phyloP scores from a whole-genome alignment of 1,140 invertebrate genomes.

The Monomorium pharaonis region DNA sequence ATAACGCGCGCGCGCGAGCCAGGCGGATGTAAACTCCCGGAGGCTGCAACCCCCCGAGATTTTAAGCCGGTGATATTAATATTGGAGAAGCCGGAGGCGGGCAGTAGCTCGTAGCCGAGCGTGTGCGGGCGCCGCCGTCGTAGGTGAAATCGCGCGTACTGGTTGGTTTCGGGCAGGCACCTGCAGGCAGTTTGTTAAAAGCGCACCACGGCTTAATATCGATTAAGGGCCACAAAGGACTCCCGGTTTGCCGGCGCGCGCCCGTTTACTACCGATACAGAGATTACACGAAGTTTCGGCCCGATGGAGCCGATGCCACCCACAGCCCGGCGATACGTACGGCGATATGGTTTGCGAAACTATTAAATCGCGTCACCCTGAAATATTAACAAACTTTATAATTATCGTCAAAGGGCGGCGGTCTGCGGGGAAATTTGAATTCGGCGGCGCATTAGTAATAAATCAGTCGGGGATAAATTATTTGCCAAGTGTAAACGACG shows the following conservation, averaged over 20 bases:
- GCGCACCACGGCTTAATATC: constrained; percentile 61
- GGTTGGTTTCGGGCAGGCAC: constrained; percentile 9
- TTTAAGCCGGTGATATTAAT: constrained; percentile 67
- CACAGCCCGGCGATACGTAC: not conserved
- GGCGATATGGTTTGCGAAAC: constrained; percentile 25
- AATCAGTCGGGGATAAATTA: constrained; percentile 13
- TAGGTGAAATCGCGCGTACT: constrained; percentile 19
- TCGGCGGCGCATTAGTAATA: not conserved
- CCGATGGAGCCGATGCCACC: not conserved
- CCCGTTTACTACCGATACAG: constrained; percentile 26
- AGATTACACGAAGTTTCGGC: constrained; percentile 46
- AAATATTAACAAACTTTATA: constrained; percentile 23
- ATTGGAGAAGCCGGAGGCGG: not conserved
- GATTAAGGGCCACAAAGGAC: constrained; percentile 65
- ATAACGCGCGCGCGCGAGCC: constrained; percentile 39
- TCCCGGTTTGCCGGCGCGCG: constrained; percentile 7
- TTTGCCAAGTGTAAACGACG: not conserved
- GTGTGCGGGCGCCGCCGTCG: not conserved
- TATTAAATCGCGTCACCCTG: constrained; percentile 1
- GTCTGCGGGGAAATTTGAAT: constrained; percentile 2
- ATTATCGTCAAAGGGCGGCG: not conserved
- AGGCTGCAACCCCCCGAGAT: constrained; percentile 36
- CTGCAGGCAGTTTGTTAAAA: constrained; percentile 66
- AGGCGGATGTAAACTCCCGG: not conserved
- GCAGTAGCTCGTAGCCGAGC: not conserved